Percentiles rank a stretch among this genome's conserved stretches.
phyloP scores from a whole-genome alignment of 1,140 invertebrate genomes.

The Harlomillsia oculata region DNA sequence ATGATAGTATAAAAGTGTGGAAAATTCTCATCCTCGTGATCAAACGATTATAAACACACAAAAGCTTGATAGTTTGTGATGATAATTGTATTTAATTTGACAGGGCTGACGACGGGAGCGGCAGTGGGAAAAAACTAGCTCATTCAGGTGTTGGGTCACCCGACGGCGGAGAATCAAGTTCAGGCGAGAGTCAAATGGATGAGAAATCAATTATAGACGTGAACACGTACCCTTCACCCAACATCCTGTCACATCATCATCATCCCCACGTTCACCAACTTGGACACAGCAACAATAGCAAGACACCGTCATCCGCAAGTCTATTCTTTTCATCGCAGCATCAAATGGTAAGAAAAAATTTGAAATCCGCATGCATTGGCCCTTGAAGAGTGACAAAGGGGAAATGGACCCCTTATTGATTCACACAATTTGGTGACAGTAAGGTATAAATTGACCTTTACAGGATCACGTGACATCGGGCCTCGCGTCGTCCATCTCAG shows the following conservation, averaged over 20 bases:
- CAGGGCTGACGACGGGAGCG: constrained; percentile 34
- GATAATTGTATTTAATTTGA: no score
- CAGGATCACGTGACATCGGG: constrained; percentile 35
- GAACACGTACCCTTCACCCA: constrained; percentile 14
- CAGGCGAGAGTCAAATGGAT: constrained; percentile 33
- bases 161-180: constrained; percentile 33
- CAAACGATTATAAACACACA: no score
- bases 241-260: constrained; percentile 12
- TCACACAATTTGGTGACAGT: no score
- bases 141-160: constrained; percentile 31
- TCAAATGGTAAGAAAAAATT: constrained; percentile 14
- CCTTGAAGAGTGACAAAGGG: neutral
- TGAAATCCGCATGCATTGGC: neutral
- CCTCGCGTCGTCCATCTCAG: constrained; percentile 32
- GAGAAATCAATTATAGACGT: constrained; percentile 21
- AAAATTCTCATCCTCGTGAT: no score
- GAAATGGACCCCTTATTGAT: no score
- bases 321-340: constrained; percentile 22
- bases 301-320: constrained; percentile 8
- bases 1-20: no score
- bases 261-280: constrained; percentile 10
- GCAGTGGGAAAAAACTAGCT: constrained; percentile 27
- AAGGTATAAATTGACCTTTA: no score
- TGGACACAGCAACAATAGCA: no score
- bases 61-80: no score